phyloP scores from a whole-genome alignment of 2,888 invertebrate species.

The Fabriciana adippe region DNA sequence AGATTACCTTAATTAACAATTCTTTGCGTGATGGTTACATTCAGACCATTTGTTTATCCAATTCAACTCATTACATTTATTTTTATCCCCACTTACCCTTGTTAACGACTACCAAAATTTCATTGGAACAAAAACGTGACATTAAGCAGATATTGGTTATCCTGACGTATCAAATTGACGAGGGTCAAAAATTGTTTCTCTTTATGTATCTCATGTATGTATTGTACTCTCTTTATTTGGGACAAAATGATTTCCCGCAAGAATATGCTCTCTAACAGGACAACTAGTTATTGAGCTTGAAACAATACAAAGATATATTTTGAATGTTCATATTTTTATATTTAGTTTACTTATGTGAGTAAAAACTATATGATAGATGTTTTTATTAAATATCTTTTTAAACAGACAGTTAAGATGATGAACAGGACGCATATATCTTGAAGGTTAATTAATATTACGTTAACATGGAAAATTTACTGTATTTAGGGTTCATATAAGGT shows the following conservation, averaged over 20 bases:
- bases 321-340: neutral
- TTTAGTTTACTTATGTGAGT: no score
- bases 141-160: constrained; percentile 32
- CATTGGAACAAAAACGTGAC: constrained; percentile 34
- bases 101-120: constrained; percentile 29
- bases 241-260: constrained; percentile 52
- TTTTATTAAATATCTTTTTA: no score
- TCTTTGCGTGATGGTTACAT: neutral
- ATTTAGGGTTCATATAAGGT: no score
- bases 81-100: constrained; percentile 23
- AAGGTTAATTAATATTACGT: no score
- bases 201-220: constrained; percentile 24
- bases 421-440: no score
- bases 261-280: constrained; percentile 7
- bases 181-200: constrained; percentile 48
- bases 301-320: neutral
- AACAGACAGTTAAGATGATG: no score
- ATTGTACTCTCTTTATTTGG: constrained; percentile 32
- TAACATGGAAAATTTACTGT: no score
- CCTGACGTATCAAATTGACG: constrained; percentile 53
- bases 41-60: constrained; percentile 1
- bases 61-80: constrained; percentile 19
- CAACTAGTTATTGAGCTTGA: constrained; percentile 5
- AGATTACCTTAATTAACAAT: neutral
- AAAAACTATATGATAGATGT: no score